These are phyloP conservation scores for Tragelaphus buxtoni DNA, from an alignment of 2,113 vertebrate species.

Conservation along the genomic window DNA sequence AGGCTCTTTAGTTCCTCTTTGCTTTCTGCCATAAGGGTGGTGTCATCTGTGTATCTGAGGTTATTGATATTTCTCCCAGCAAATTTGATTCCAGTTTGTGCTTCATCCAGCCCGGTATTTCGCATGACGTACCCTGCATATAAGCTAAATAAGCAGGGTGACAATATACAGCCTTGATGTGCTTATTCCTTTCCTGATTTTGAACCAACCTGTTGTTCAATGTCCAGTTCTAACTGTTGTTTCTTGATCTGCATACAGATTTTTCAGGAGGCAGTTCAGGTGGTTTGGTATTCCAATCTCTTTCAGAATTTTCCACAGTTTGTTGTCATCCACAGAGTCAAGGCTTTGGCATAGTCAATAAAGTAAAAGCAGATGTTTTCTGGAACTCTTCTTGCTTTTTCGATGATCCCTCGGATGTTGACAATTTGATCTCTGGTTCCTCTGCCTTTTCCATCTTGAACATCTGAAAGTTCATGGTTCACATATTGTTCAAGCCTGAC, in stretches of 20 bases:
- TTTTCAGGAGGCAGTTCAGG: background rate
- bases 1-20: background rate
- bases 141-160: background rate
- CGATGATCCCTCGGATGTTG: background rate
- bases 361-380: background rate
- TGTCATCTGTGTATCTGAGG: background rate
- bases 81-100: background rate
- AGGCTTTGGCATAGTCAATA: background rate
- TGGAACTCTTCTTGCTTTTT: background rate
- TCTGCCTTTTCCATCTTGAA: background rate
- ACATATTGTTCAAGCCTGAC: background rate
- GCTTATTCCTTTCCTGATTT: background rate
- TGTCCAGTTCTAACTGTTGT: background rate
- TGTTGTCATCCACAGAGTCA: background rate
- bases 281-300: background rate
- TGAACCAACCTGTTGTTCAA: background rate
- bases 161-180: background rate
- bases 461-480: background rate
- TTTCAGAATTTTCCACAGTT: background rate
- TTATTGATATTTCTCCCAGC: background rate
- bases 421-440: background rate
- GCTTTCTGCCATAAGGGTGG: background rate
- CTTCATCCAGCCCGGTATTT: background rate
- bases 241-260: background rate
- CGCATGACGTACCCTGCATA: rapidly evolving